phyloP scores from a whole-genome alignment of 2,113 vertebrate genomes.

The Anser brachyrhynchus region DNA sequence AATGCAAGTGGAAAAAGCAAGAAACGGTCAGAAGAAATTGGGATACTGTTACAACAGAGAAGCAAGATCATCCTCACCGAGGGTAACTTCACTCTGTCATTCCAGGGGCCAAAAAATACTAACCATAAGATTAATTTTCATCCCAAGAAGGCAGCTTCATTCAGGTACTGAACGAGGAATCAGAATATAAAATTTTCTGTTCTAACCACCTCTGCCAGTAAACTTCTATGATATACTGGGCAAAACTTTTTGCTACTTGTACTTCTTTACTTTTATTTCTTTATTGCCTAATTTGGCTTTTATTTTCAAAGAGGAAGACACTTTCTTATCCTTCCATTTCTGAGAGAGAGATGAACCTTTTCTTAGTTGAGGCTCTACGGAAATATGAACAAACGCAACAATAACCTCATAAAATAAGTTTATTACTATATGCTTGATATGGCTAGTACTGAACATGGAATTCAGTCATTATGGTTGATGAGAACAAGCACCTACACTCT shows the following conservation, averaged over 20 bases:
- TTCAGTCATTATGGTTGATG: background rate
- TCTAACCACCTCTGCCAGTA: background rate
- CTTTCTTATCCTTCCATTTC: background rate
- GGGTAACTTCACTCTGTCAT: background rate
- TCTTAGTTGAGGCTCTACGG: background rate
- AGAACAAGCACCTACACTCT: background rate
- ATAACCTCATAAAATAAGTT: background rate
- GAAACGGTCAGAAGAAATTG: background rate
- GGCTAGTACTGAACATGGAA: background rate
- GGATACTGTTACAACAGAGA: background rate
- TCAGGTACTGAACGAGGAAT: background rate
- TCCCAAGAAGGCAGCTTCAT: background rate
- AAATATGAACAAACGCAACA: background rate
- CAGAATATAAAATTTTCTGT: background rate
- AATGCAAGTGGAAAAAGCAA: background rate
- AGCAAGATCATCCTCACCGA: background rate
- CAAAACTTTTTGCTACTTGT: background rate
- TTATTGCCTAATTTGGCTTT: background rate
- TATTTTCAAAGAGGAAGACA: background rate
- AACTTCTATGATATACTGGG: background rate
- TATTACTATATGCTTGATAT: background rate
- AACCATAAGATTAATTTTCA: background rate
- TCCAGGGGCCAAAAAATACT: background rate
- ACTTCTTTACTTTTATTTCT: background rate
- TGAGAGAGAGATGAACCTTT: fast-evolving